Percentiles rank a stretch among this genome's conserved stretches.
phyloP scores from a whole-genome alignment of 2,888 invertebrate species.

The Cremastinae sp. region DNA sequence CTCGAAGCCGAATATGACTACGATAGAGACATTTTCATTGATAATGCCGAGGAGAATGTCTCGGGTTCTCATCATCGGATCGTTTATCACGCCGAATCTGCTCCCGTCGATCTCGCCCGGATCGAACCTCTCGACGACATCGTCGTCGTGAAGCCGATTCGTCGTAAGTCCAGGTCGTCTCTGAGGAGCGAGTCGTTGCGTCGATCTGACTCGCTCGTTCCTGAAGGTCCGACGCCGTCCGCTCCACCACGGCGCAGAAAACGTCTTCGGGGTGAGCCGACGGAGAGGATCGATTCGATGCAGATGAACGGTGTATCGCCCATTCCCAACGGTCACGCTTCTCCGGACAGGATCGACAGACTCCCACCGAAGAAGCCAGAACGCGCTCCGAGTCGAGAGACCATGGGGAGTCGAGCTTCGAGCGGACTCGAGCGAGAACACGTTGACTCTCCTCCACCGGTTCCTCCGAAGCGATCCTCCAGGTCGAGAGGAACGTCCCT shows the following conservation, averaged over 20 bases:
- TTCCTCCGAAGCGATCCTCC: conserved; percentile 82
- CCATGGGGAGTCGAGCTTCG: conserved; percentile 38
- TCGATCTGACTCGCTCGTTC: conserved; percentile 58
- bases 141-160: conserved; percentile 75
- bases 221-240: conserved; percentile 41
- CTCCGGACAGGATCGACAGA: conserved; percentile 62
- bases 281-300: neutral
- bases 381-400: conserved; percentile 49
- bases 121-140: conserved; percentile 75
- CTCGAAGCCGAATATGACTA: conserved; percentile 64
- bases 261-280: conserved; percentile 47
- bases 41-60: conserved; percentile 56
- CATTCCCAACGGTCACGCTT: neutral
- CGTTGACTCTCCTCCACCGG: conserved; percentile 80
- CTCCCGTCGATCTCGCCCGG: conserved; percentile 51
- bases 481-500: conserved; percentile 81
- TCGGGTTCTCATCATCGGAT: conserved; percentile 70
- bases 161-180: conserved; percentile 75
- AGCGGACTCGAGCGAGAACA: conserved; percentile 83
- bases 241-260: conserved; percentile 61
- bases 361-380: conserved; percentile 60
- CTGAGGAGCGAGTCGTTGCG: conserved; percentile 70
- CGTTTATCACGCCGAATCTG: conserved; percentile 74
- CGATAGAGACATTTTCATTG: conserved; percentile 38
- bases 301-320: conserved; percentile 45